Conservation (phyloP, 2,113 vertebrate species). For the Camelus dromedarius region DNA sequence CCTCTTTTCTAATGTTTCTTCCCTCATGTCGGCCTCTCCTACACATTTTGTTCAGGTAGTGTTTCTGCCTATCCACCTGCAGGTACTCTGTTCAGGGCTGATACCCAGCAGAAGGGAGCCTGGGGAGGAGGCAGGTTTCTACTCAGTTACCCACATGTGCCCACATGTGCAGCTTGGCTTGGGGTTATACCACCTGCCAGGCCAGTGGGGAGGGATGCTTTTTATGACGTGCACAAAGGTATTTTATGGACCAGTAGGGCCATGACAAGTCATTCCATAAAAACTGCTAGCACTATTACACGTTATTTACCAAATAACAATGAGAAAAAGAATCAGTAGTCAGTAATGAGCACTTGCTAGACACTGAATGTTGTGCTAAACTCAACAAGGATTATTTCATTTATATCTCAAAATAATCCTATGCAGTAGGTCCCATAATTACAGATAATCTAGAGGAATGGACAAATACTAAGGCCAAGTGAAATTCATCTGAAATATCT, state of each 20-base stretch:
- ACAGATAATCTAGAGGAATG: not conserved
- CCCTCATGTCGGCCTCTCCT: not conserved
- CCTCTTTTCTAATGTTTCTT: not conserved
- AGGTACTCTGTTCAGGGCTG: not conserved
- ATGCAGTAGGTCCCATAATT: not conserved
- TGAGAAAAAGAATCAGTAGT: not conserved
- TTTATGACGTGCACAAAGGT: not conserved
- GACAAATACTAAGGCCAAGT: not conserved
- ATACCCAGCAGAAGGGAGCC: not conserved
- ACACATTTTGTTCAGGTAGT: not conserved
- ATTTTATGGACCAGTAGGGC: not conserved
- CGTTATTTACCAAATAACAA: not conserved
- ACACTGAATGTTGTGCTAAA: not conserved
- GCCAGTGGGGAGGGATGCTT: not conserved
- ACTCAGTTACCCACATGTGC: not conserved
- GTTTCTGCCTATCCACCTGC: not conserved
- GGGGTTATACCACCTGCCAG: not conserved
- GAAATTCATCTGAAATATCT: not conserved
- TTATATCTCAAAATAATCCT: slow-evolving; percentile 22
- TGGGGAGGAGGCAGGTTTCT: not conserved
- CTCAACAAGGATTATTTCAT: not conserved
- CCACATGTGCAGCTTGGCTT: not conserved
- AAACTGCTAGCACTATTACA: not conserved
- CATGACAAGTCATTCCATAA: not conserved
- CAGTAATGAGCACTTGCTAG: not conserved